A percentile compares a stretch with the other conserved stretches of the same genome.
These are phyloP conservation scores for Synanceia verrucosa DNA, from an alignment of 2,797 vertebrate species.

Conservation along the genomic window DNA sequence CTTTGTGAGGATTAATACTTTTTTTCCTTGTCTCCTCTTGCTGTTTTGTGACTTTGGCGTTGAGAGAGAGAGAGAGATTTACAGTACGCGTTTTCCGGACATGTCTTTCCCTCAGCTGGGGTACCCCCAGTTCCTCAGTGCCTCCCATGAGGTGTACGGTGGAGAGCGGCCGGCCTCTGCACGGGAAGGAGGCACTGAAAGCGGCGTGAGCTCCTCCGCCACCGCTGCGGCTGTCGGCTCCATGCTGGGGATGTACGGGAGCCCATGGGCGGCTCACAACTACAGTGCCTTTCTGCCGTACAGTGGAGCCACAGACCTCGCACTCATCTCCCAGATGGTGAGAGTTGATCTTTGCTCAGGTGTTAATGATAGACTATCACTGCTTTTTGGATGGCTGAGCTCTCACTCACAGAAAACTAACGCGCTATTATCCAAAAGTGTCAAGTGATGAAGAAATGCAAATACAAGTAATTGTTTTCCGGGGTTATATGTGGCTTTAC, in stretches of 20 bases:
- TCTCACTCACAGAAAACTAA: background rate
- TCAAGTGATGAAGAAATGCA: background rate
- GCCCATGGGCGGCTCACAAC: conserved; percentile 91
- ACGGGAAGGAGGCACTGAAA: conserved; percentile 86
- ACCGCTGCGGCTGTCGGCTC: conserved; percentile 91
- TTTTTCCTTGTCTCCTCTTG: conserved; percentile 44
- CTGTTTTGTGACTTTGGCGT: conserved; percentile 55
- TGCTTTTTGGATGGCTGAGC: background rate
- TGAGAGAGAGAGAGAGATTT: conserved; percentile 65
- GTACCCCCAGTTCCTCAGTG: conserved; percentile 93
- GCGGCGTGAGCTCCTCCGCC: conserved; percentile 83
- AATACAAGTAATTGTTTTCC: background rate
- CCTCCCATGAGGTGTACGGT: conserved; percentile 89
- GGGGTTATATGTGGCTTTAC: background rate
- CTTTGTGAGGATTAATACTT: conserved; percentile 66
- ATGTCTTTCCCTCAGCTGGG: conserved; percentile 98
- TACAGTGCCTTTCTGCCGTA: conserved; percentile 97
- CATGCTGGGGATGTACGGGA: conserved; percentile 95
- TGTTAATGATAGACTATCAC: background rate
- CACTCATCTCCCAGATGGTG: conserved; percentile 96
- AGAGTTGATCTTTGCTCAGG: conserved; percentile 64
- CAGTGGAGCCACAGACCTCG: conserved; percentile 90
- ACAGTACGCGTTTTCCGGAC: conserved; percentile 73
- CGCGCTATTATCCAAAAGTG: background rate
- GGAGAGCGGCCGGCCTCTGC: conserved; percentile 90